Evolutionary conservation across 2,797 vertebrate genomes (phyloP).

Genomic region (Mallotus villosus): DNA sequence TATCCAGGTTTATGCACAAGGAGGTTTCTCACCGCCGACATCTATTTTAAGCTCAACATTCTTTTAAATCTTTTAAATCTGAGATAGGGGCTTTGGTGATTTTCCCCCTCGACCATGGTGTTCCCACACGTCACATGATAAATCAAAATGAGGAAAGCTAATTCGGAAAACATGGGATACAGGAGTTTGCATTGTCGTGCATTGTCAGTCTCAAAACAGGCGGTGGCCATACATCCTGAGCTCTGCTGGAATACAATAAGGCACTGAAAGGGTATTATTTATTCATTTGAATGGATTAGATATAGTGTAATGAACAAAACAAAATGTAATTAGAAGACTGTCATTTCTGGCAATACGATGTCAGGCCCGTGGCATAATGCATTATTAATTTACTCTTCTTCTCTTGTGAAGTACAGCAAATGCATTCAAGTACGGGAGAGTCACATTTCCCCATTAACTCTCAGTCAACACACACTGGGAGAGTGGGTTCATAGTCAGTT

Average conservation of each 20-base stretch:
- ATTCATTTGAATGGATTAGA: conserved; percentile 42
- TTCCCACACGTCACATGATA: conserved; percentile 3
- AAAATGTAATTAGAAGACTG: conserved; percentile 32
- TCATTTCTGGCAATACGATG: conserved; percentile 38
- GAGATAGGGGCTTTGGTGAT: not conserved
- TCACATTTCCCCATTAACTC: conserved; percentile 25
- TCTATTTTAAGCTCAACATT: conserved; percentile 62
- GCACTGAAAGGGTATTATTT: conserved; percentile 58
- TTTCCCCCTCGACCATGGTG: no score
- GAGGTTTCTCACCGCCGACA: conserved; percentile 45
- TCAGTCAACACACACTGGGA: conserved; percentile 30
- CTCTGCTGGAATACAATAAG: conserved; percentile 51
- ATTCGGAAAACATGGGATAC: not conserved
- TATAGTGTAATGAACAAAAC: conserved; percentile 56
- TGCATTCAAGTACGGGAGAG: conserved; percentile 35
- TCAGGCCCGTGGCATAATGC: conserved; percentile 22
- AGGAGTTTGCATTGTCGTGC: conserved; percentile 10
- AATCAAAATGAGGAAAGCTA: not conserved
- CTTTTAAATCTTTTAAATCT: not conserved
- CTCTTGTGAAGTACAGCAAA: conserved; percentile 25
- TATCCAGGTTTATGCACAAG: conserved; percentile 60
- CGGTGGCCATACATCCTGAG: conserved; percentile 34
- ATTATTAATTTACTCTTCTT: conserved; percentile 48
- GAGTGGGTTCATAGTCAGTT: conserved; percentile 58
- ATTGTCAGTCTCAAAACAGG: conserved; percentile 28